phyloP scores from a whole-genome alignment of 2,888 invertebrate species.

The Allygus modestus region DNA sequence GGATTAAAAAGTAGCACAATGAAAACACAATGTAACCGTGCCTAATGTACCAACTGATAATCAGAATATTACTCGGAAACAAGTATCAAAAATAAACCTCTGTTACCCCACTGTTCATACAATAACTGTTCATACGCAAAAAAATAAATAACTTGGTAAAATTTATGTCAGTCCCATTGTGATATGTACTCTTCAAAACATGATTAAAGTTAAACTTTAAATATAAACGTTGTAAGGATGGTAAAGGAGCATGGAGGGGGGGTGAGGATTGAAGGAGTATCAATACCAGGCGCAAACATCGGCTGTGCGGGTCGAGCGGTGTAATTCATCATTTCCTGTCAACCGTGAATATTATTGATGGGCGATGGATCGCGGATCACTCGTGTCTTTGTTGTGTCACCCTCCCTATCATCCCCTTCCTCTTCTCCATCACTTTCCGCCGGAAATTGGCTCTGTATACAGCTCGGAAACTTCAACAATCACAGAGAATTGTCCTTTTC shows the following conservation, averaged over 20 bases:
- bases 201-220: no score
- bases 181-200: no score
- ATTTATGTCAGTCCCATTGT: no score
- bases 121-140: no score
- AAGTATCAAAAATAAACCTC: no score
- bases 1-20: no score
- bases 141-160: no score
- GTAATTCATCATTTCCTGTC: conserved; percentile 26
- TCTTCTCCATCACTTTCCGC: not conserved
- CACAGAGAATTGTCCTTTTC: no score
- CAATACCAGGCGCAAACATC: not conserved
- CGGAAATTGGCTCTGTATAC: not conserved
- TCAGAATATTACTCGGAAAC: no score
- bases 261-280: conserved; percentile 2
- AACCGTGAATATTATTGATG: conserved; percentile 25
- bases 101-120: no score
- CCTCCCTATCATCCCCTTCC: not conserved
- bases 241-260: not conserved
- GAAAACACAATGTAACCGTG: no score
- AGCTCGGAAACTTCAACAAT: not conserved
- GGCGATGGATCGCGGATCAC: conserved; percentile 10
- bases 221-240: not conserved
- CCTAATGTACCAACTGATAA: no score
- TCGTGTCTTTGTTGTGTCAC: conserved; percentile 22
- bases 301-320: not conserved